Percentiles rank a stretch among this genome's conserved stretches.
Evolutionary conservation across 1,140 invertebrate species (phyloP).

Genomic region (Daktulosphaira vitifoliae): DNA sequence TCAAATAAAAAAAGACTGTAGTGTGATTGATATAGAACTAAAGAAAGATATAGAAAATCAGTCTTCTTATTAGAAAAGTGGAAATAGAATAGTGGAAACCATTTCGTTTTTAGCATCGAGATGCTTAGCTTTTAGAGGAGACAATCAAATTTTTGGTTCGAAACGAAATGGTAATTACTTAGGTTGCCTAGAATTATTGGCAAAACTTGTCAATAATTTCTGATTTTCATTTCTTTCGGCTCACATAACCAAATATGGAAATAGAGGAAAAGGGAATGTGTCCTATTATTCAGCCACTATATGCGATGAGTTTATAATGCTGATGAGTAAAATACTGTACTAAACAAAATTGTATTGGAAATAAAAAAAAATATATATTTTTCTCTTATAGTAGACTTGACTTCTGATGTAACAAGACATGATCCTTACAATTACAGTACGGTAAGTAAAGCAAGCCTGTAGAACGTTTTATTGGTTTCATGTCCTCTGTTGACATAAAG

Average conservation of each 20-base stretch:
- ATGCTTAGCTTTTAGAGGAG: conserved; percentile 5
- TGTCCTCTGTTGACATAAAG: conserved; percentile 20
- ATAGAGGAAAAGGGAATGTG: neutral
- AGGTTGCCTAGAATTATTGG: conserved; percentile 38
- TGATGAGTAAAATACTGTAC: conserved; percentile 37
- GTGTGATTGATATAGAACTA: neutral
- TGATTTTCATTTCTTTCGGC: too few relatives aligned
- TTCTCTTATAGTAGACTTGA: conserved; percentile 27
- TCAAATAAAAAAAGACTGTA: neutral
- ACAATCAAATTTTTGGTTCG: conserved; percentile 32
- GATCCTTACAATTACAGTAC: conserved; percentile 17
- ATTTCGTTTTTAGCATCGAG: neutral
- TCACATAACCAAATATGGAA: neutral
- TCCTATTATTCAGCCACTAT: neutral
- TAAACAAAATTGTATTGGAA: conserved; percentile 9
- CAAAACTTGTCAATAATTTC: too few relatives aligned
- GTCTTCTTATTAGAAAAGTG: conserved; percentile 3
- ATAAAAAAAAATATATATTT: conserved; percentile 22
- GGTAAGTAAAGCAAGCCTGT: conserved; percentile 22
- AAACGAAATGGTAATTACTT: conserved; percentile 9
- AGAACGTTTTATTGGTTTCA: conserved; percentile 24
- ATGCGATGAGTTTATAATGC: neutral
- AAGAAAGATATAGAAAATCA: neutral
- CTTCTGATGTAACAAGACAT: conserved; percentile 30
- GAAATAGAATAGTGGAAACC: neutral